phyloP scores from a whole-genome alignment of 2,888 invertebrate genomes.

The Formica aserva region DNA sequence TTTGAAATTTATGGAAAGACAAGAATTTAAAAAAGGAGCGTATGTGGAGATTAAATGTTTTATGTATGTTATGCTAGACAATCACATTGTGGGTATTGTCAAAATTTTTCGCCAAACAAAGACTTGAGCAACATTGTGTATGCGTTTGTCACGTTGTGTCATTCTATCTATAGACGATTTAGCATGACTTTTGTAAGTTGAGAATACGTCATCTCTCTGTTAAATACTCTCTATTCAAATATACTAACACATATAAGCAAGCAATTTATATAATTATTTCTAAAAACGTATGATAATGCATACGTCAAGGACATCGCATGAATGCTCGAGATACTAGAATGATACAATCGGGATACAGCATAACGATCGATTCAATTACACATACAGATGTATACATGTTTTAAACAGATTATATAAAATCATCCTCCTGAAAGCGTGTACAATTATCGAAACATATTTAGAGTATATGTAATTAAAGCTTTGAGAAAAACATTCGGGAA shows the following conservation, averaged over 20 bases:
- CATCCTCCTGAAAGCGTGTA: not conserved
- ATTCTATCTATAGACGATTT: constrained; percentile 6
- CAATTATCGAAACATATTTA: constrained; percentile 26
- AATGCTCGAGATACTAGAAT: constrained; percentile 4
- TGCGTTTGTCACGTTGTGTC: constrained; percentile 23
- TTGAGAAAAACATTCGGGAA: not conserved
- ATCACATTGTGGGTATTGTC: not conserved
- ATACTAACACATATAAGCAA: not conserved
- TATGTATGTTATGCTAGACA: constrained; percentile 13
- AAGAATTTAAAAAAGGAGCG: not conserved
- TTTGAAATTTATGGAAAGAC: not conserved
- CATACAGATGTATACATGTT: constrained; percentile 5
- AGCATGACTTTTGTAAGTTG: constrained; percentile 7
- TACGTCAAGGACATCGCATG: not conserved
- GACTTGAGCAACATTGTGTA: constrained; percentile 14
- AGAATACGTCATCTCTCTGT: constrained; percentile 12
- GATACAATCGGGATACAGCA: not conserved
- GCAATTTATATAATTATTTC: constrained; percentile 8
- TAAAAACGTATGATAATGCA: not conserved
- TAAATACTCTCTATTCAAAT: constrained; percentile 8
- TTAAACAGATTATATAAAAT: constrained; percentile 30
- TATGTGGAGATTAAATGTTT: constrained; percentile 6
- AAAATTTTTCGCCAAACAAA: not conserved
- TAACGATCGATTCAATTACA: constrained; percentile 6
- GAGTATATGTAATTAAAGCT: constrained; percentile 18